Percentiles rank a stretch among this genome's conserved stretches.
Evolutionary conservation across 2,888 invertebrate genomes (phyloP).

Genomic region (Cephus pygmeus): DNA sequence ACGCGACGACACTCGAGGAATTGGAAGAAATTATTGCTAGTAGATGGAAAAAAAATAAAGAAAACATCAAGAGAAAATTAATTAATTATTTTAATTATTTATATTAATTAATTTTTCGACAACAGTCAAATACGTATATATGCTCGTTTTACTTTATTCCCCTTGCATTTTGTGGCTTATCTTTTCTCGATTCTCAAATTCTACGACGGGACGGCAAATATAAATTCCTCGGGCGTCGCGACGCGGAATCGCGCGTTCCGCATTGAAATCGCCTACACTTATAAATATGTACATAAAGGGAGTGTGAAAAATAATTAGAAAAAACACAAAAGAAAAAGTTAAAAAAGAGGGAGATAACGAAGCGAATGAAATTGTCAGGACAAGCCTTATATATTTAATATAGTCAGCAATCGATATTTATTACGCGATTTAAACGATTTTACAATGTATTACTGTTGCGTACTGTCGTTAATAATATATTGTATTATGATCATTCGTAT

Average conservation of each 20-base stretch:
- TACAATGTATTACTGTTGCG: slow-evolving; percentile 4
- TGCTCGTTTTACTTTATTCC: background rate
- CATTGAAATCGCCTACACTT: slow-evolving; percentile 33
- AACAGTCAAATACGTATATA: background rate
- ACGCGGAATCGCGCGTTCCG: slow-evolving; percentile 21
- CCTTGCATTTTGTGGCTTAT: slow-evolving; percentile 12
- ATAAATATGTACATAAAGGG: slow-evolving; percentile 34
- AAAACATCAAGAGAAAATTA: slow-evolving; percentile 3
- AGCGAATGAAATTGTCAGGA: slow-evolving; percentile 14
- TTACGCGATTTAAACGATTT: slow-evolving; percentile 13
- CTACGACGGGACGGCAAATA: no score
- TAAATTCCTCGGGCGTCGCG: slow-evolving; percentile 14
- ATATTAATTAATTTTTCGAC: background rate
- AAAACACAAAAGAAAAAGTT: slow-evolving; percentile 13
- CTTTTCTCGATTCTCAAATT: background rate
- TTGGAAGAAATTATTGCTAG: no score
- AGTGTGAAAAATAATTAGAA: slow-evolving; percentile 4
- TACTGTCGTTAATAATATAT: slow-evolving; percentile 12
- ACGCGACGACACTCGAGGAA: background rate
- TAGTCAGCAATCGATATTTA: slow-evolving; percentile 37
- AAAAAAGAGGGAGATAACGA: background rate
- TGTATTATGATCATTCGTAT: slow-evolving; percentile 13
- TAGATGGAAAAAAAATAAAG: slow-evolving; percentile 10
- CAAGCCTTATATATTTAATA: slow-evolving; percentile 34
- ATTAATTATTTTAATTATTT: no score